Evolutionary conservation across 2,888 invertebrate genomes (phyloP).

Genomic region (Napeogenes inachia): DNA sequence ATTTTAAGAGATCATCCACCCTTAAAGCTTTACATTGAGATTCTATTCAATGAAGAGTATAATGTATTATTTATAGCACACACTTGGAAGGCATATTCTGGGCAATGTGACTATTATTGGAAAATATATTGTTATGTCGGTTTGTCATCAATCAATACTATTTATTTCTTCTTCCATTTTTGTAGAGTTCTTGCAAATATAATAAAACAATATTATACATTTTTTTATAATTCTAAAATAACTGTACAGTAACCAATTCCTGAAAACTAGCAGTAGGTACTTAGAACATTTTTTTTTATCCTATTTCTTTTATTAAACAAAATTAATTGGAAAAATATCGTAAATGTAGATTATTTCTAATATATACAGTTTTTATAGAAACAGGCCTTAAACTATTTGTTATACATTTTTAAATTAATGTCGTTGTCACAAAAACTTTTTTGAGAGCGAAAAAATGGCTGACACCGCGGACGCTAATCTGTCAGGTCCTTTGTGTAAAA

Average conservation of each 20-base stretch:
- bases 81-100: slow-evolving; percentile 70
- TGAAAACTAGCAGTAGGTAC: no score
- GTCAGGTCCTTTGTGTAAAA: slow-evolving; percentile 64
- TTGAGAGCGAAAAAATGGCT: slow-evolving; percentile 56
- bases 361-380: no score
- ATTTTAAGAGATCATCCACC: slow-evolving; percentile 78
- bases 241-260: no score
- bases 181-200: no score
- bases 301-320: no score
- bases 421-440: slow-evolving; percentile 52
- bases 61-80: slow-evolving; percentile 76
- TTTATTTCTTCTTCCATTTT: slow-evolving; percentile 39
- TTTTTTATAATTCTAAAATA: no score
- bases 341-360: no score
- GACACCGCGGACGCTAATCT: slow-evolving; percentile 70
- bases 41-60: slow-evolving; percentile 59
- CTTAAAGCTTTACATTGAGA: slow-evolving; percentile 65
- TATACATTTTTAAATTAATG: slow-evolving; percentile 72
- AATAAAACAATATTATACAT: no score
- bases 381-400: slow-evolving; percentile 16
- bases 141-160: slow-evolving; percentile 59
- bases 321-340: no score
- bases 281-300: no score
- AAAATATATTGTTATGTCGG: slow-evolving; percentile 43
- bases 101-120: slow-evolving; percentile 46